A percentile compares a stretch with the other conserved stretches of the same genome.
These are phyloP conservation scores for Pyrocoelia pectoralis DNA, from an alignment of 2,888 invertebrate species.

Conservation along the genomic window DNA sequence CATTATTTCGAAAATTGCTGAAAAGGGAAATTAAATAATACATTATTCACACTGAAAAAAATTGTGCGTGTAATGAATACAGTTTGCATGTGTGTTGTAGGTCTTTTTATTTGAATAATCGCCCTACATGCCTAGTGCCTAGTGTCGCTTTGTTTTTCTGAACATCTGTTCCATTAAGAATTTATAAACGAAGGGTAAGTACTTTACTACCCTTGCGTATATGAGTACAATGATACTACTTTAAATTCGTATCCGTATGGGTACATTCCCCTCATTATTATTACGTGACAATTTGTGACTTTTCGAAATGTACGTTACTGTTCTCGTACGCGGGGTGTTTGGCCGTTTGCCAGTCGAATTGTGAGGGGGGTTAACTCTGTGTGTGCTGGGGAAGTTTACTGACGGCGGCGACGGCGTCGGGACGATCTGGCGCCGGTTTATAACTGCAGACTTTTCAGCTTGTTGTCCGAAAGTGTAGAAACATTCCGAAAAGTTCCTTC, in stretches of 20 bases:
- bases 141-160: neutral
- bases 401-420: slow-evolving; percentile 59
- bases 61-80: neutral
- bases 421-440: slow-evolving; percentile 61
- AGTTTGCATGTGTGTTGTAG: neutral
- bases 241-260: slow-evolving; percentile 11
- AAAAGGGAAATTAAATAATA: no score
- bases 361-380: slow-evolving; percentile 25
- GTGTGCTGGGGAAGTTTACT: slow-evolving; percentile 46
- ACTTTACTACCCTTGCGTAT: neutral
- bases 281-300: slow-evolving; percentile 36
- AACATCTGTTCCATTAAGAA: neutral
- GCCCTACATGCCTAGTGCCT: neutral
- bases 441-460: slow-evolving; percentile 38
- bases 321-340: slow-evolving; percentile 34
- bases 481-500: slow-evolving; percentile 12
- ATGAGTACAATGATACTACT: slow-evolving; percentile 5
- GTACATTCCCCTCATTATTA: slow-evolving; percentile 21
- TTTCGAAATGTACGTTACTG: slow-evolving; percentile 27
- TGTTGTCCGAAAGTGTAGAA: neutral
- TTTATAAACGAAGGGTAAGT: slow-evolving; percentile 4
- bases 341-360: slow-evolving; percentile 39
- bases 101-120: neutral
- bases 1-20: no score
- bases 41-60: neutral